A percentile compares a stretch with the other conserved stretches of the same genome.
Evolutionary conservation across 2,113 vertebrate genomes (phyloP).

Genomic region (Laticauda colubrina): DNA sequence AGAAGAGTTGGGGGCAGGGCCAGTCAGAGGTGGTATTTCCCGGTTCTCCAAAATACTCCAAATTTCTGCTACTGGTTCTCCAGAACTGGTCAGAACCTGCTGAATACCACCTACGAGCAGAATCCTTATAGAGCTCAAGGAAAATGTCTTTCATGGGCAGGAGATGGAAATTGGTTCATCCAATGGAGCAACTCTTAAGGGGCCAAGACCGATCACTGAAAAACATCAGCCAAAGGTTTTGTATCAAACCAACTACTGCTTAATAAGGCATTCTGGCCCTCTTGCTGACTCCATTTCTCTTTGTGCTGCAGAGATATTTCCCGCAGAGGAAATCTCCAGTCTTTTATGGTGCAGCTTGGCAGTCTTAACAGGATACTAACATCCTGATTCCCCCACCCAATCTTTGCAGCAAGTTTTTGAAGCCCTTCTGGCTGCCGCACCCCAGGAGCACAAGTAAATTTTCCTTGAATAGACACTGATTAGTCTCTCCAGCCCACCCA

Average conservation of each 20-base stretch:
- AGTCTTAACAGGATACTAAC: slow-evolving; percentile 7
- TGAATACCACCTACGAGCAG: not conserved
- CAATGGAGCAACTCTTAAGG: not conserved
- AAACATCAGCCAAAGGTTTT: not conserved
- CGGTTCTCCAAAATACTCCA: too few relatives aligned
- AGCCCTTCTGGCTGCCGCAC: not conserved
- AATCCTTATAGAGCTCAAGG: not conserved
- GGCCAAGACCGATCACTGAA: not conserved
- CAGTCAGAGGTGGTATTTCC: too few relatives aligned
- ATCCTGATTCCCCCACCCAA: not conserved
- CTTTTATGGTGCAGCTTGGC: not conserved
- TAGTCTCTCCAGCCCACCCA: not conserved
- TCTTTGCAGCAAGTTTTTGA: not conserved
- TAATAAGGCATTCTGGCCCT: not conserved
- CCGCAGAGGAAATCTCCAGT: slow-evolving; percentile 10
- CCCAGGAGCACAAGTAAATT: not conserved
- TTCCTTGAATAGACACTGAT: not conserved
- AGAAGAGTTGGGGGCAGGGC: too few relatives aligned
- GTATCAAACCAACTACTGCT: not conserved
- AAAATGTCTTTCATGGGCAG: not conserved
- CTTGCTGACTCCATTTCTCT: not conserved
- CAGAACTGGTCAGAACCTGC: too few relatives aligned
- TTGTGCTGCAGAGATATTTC: not conserved
- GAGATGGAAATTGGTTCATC: not conserved
- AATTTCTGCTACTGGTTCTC: too few relatives aligned